These are phyloP conservation scores for Antechinus flavipes DNA, from an alignment of 2,113 vertebrate species.

Conservation along the genomic window DNA sequence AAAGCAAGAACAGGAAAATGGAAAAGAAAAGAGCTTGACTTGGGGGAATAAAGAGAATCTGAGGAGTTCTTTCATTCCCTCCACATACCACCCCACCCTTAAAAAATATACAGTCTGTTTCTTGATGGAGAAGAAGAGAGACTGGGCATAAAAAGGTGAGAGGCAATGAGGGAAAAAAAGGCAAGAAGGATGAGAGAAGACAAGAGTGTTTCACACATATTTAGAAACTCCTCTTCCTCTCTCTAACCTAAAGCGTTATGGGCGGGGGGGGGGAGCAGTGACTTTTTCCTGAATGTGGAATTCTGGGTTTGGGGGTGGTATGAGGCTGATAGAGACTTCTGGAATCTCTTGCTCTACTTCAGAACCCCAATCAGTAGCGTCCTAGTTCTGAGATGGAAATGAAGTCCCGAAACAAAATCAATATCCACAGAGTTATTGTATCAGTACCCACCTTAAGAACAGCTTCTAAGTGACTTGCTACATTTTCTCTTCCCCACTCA, in stretches of 20 bases:
- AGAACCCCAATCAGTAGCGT: not conserved
- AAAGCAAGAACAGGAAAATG: not conserved
- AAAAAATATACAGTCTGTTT: not conserved
- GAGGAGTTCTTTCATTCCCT: not conserved
- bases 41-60: not conserved
- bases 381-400: not conserved
- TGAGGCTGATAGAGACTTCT: not conserved
- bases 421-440: not conserved
- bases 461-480: not conserved
- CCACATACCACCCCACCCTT: not conserved
- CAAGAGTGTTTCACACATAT: not conserved
- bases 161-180: not conserved
- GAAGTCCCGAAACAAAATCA: not conserved
- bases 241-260: not conserved
- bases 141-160: not conserved
- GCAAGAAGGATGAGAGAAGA: not conserved
- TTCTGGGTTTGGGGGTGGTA: not conserved
- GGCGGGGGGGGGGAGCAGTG: not conserved
- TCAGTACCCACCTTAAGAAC: not conserved
- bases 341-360: not conserved
- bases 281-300: not conserved
- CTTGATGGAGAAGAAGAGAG: not conserved
- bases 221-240: not conserved
- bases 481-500: not conserved
- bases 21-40: not conserved